phyloP scores from a whole-genome alignment of 2,113 vertebrate species.

The Nycticorax nycticorax region DNA sequence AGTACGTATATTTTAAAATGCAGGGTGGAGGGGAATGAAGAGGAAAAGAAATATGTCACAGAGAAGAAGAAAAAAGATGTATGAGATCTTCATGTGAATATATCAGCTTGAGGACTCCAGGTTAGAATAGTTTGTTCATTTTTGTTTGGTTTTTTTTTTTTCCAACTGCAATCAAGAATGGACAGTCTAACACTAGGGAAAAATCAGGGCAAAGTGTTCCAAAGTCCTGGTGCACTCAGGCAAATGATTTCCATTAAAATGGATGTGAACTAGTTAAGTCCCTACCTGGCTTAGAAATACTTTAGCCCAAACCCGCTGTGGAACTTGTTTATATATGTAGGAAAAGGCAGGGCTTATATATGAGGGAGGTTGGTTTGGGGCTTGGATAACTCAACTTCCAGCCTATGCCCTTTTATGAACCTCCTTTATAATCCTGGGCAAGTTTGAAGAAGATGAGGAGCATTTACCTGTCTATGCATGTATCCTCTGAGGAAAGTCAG shows the following conservation, averaged over 20 bases:
- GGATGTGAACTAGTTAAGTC: neutral
- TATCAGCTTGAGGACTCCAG: neutral
- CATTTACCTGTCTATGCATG: neutral
- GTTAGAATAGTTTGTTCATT: neutral
- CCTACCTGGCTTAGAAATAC: neutral
- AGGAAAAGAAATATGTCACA: neutral
- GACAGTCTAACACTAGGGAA: neutral
- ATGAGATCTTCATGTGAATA: neutral
- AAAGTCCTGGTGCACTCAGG: neutral
- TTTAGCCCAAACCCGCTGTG: neutral
- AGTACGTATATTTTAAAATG: neutral
- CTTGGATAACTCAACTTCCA: neutral
- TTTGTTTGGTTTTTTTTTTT: neutral
- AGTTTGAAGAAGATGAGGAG: neutral
- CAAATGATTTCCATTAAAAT: neutral
- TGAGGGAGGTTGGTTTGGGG: neutral
- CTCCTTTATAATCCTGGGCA: neutral
- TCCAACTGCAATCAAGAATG: neutral
- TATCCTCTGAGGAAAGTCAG: neutral
- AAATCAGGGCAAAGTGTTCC: neutral
- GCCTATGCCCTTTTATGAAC: neutral
- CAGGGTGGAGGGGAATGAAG: accelerated
- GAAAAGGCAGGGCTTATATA: neutral
- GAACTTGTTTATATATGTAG: neutral
- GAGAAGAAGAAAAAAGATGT: neutral